Conservation (phyloP, 1,140 invertebrate species). For the Drosophila setifemur region DNA sequence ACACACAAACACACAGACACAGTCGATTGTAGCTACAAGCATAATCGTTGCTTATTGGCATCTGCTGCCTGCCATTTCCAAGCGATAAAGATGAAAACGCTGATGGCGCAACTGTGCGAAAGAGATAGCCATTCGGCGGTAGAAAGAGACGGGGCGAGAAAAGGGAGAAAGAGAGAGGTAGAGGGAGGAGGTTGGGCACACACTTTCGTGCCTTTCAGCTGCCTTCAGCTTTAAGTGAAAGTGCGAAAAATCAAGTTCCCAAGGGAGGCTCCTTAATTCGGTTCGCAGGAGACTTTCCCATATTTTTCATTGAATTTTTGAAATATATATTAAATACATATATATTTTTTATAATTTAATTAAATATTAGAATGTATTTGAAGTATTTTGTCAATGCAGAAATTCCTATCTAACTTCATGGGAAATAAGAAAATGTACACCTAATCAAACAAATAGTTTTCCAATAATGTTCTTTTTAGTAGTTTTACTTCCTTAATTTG, state of each 20-base stretch:
- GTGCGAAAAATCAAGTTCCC: constrained; percentile 16
- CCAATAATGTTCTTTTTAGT: too few relatives aligned
- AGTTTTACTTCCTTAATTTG: too few relatives aligned
- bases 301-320: too few relatives aligned
- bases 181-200: background rate
- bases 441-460: too few relatives aligned
- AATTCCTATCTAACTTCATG: too few relatives aligned
- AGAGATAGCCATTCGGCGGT: too few relatives aligned
- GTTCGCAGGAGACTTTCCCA: background rate
- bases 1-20: constrained; percentile 17
- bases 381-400: too few relatives aligned
- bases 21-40: constrained; percentile 73
- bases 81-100: constrained; percentile 67
- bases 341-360: too few relatives aligned
- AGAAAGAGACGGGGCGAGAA: too few relatives aligned
- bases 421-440: too few relatives aligned
- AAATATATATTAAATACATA: too few relatives aligned
- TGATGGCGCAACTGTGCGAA: constrained; percentile 55
- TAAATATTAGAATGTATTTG: too few relatives aligned
- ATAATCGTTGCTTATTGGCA: constrained; percentile 79
- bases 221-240: constrained; percentile 16
- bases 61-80: constrained; percentile 53
- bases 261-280: constrained; percentile 8
- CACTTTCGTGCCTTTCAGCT: constrained; percentile 4
- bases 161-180: background rate